phyloP scores from a whole-genome alignment of 2,888 invertebrate species.

The Cataglyphis albicans region DNA sequence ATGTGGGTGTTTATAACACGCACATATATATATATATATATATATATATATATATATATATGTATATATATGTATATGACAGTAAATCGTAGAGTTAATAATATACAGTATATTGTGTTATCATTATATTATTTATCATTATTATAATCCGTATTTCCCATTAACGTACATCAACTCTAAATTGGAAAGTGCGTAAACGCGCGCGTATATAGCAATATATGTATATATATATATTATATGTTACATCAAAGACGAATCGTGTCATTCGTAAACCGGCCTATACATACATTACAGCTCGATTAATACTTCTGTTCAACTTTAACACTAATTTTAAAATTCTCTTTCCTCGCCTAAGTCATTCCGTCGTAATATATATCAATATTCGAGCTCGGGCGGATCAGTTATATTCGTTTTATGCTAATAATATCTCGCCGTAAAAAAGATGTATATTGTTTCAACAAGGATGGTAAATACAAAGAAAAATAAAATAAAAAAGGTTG shows the following conservation, averaged over 20 bases:
- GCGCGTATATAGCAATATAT: slow-evolving; percentile 73
- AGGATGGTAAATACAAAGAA: background rate
- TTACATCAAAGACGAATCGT: slow-evolving; percentile 81
- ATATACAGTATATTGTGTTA: slow-evolving; percentile 78
- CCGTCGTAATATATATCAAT: slow-evolving; percentile 33
- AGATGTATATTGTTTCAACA: background rate
- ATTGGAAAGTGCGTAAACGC: slow-evolving; percentile 73
- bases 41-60: slow-evolving; percentile 10
- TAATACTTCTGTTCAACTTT: slow-evolving; percentile 84
- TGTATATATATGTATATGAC: slow-evolving; percentile 59
- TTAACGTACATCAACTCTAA: slow-evolving; percentile 78
- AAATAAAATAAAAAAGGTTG: background rate
- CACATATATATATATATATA: too few relatives aligned
- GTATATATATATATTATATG: slow-evolving; percentile 62
- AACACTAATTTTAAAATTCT: slow-evolving; percentile 76
- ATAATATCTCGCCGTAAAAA: background rate
- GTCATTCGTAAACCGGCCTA: slow-evolving; percentile 81
- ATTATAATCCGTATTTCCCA: slow-evolving; percentile 80
- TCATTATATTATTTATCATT: slow-evolving; percentile 66
- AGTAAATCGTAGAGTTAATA: slow-evolving; percentile 76
- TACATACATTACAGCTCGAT: slow-evolving; percentile 83
- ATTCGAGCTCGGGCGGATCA: slow-evolving; percentile 34
- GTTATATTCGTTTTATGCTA: slow-evolving; percentile 4
- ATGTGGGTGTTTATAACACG: too few relatives aligned
- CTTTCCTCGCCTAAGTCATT: slow-evolving; percentile 27